Evolutionary conservation across 2,797 vertebrate genomes (phyloP).

Genomic region (Distichodus sexfasciatus): DNA sequence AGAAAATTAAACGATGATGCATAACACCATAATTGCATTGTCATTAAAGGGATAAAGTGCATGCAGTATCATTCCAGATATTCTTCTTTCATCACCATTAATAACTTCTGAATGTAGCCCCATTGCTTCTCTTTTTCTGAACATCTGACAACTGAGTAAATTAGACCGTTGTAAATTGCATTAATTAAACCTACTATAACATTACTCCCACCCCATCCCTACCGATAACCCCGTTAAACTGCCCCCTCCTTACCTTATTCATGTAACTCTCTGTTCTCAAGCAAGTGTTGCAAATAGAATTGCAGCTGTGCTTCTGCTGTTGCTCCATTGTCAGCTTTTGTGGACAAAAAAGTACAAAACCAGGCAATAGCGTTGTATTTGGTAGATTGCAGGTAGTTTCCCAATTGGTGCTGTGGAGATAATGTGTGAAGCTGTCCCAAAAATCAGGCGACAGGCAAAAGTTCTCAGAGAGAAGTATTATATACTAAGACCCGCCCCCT

Average conservation of each 20-base stretch:
- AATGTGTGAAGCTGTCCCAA: conserved; percentile 82
- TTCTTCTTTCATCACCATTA: background rate
- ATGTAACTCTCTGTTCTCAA: conserved; percentile 74
- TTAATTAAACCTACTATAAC: too few relatives aligned
- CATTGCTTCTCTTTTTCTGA: background rate
- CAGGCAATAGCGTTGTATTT: conserved; percentile 57
- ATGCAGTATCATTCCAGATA: background rate
- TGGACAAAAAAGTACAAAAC: conserved; percentile 42
- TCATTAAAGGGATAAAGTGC: background rate
- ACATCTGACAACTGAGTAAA: conserved; percentile 4
- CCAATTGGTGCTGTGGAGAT: conserved; percentile 57
- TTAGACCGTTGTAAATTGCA: background rate
- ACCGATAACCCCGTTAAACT: conserved; percentile 2
- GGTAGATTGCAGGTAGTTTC: conserved; percentile 74
- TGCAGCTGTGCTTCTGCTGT: conserved; percentile 69
- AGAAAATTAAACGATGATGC: too few relatives aligned
- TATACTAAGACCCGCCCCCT: conserved; percentile 83
- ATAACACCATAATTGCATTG: too few relatives aligned
- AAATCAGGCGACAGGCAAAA: conserved; percentile 88
- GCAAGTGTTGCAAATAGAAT: conserved; percentile 77
- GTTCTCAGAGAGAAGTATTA: conserved; percentile 81
- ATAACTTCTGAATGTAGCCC: background rate
- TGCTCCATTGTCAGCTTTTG: conserved; percentile 73
- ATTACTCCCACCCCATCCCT: background rate
- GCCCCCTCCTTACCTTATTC: conserved; percentile 77